A percentile compares a stretch with the other conserved stretches of the same genome.
Evolutionary conservation across 1,140 invertebrate genomes (phyloP).

Genomic region (Drosophila baimaii): DNA sequence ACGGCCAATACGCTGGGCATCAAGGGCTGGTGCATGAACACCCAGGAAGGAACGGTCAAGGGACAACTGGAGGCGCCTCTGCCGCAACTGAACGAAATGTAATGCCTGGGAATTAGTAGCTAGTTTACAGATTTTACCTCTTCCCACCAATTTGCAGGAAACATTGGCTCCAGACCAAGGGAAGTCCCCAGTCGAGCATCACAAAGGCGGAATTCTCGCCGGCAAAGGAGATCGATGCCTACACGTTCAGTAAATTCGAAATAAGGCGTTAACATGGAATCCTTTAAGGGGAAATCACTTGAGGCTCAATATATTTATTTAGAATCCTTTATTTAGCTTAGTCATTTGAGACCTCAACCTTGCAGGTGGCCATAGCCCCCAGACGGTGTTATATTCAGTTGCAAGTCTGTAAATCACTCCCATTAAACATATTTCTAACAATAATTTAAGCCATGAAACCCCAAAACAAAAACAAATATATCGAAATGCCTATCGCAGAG

Average conservation of each 20-base stretch:
- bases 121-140: background rate
- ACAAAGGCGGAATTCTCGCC: slow-evolving; percentile 86
- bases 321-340: background rate
- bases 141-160: slow-evolving; percentile 56
- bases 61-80: slow-evolving; percentile 87
- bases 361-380: background rate
- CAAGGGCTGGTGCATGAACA: slow-evolving; percentile 90
- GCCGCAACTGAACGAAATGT: slow-evolving; percentile 87
- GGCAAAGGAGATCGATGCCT: slow-evolving; percentile 43
- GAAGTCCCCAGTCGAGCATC: slow-evolving; percentile 87
- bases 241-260: slow-evolving; percentile 49
- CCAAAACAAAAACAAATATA: slow-evolving; percentile 53
- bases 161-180: slow-evolving; percentile 80
- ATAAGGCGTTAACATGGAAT: slow-evolving; percentile 43
- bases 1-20: slow-evolving; percentile 87
- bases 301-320: slow-evolving; percentile 1
- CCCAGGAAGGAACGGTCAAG: slow-evolving; percentile 87
- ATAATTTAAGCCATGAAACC: slow-evolving; percentile 7
- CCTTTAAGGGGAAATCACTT: background rate
- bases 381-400: background rate
- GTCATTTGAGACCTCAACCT: background rate
- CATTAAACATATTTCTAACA: background rate
- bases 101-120: slow-evolving; percentile 35
- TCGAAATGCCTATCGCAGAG: slow-evolving; percentile 23
- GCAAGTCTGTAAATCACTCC: background rate